Percentiles rank a stretch among this genome's conserved stretches.
Evolutionary conservation across 1,140 invertebrate species (phyloP).

Genomic region (Phocides pigmalion): DNA sequence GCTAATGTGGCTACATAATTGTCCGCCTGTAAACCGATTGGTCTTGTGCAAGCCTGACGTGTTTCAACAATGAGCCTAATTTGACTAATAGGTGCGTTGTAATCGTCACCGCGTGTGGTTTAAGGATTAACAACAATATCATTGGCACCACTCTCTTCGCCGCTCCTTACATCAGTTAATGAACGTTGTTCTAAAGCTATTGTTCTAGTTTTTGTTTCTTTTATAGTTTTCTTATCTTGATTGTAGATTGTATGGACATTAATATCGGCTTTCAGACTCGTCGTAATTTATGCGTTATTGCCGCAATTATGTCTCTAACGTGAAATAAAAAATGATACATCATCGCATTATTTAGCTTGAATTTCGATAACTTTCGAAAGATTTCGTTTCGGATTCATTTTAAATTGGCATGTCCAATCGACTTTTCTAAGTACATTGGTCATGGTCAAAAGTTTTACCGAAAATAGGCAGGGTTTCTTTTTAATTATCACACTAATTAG

Average conservation of each 20-base stretch:
- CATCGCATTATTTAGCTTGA: not conserved
- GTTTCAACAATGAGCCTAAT: constrained; percentile 80
- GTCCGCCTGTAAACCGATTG: constrained; percentile 75
- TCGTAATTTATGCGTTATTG: constrained; percentile 28
- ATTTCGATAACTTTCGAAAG: constrained; percentile 5
- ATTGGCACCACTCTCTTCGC: constrained; percentile 53
- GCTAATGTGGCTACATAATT: constrained; percentile 72
- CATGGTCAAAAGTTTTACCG: too few species aligned
- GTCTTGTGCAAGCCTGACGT: constrained; percentile 65
- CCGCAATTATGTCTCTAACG: constrained; percentile 8
- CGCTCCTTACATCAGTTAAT: constrained; percentile 59
- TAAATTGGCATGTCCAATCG: too few species aligned
- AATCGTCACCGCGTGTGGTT: constrained; percentile 81
- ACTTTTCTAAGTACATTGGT: too few species aligned
- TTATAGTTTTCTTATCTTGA: constrained; percentile 43
- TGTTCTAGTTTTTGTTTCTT: constrained; percentile 66
- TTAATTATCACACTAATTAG: too few species aligned
- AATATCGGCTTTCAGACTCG: constrained; percentile 27
- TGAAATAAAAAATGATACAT: constrained; percentile 7
- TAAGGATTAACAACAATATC: constrained; percentile 73
- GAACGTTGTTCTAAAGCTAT: constrained; percentile 66
- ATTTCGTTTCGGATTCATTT: too few species aligned
- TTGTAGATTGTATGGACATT: constrained; percentile 46
- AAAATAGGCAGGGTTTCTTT: too few species aligned
- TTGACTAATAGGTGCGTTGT: constrained; percentile 82